Evolutionary conservation across 2,113 vertebrate genomes (phyloP).

Genomic region (Labrus mixtus): DNA sequence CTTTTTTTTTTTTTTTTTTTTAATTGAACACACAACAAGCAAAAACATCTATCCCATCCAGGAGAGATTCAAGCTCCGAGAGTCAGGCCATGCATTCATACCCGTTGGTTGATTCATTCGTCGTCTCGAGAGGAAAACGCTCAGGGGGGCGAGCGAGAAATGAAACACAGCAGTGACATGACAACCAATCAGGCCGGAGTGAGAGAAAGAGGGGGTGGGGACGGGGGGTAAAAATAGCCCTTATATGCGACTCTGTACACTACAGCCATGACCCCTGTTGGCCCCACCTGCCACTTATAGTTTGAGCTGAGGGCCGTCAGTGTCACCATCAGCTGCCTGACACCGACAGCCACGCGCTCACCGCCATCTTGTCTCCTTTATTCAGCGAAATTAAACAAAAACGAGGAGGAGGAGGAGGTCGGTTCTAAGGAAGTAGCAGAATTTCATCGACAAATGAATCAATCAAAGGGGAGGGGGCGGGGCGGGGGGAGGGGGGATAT

Average conservation of each 20-base stretch:
- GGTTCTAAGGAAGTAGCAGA: neutral
- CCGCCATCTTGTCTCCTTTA: conserved; percentile 21
- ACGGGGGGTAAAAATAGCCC: conserved; percentile 67
- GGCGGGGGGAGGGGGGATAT: no score
- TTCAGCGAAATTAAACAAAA: conserved; percentile 47
- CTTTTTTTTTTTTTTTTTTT: conserved; percentile 42
- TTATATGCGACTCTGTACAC: conserved; percentile 52
- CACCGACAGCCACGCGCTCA: conserved; percentile 23
- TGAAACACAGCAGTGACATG: neutral
- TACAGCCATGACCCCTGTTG: conserved; percentile 42
- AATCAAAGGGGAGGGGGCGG: conserved; percentile 74
- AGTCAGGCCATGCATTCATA: conserved; percentile 82
- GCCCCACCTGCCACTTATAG: conserved; percentile 68
- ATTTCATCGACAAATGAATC: conserved; percentile 73
- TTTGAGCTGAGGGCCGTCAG: conserved; percentile 55
- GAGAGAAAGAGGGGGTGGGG: neutral
- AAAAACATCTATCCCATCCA: conserved; percentile 76
- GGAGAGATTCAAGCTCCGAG: conserved; percentile 76
- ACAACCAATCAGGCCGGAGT: conserved; percentile 1
- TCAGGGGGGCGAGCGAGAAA: neutral
- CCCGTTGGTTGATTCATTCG: conserved; percentile 77
- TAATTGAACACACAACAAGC: conserved; percentile 78
- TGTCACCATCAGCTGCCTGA: conserved; percentile 69
- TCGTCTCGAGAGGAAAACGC: conserved; percentile 27
- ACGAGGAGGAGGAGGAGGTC: conserved; percentile 9